Evolutionary conservation across 2,797 vertebrate genomes (phyloP).

Genomic region (Scleropages formosus): DNA sequence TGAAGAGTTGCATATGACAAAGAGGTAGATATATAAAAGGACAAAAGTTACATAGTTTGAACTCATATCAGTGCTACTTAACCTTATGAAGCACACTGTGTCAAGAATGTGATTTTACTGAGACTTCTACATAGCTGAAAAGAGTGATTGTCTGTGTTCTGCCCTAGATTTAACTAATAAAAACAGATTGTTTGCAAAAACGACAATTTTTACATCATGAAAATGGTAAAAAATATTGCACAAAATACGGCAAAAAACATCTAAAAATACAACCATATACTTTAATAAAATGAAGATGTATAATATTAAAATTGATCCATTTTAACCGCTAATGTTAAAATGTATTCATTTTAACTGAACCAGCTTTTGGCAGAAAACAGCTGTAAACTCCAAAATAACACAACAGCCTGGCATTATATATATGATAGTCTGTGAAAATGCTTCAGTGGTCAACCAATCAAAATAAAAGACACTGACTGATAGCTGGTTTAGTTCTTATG

Average conservation of each 20-base stretch:
- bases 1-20: neutral
- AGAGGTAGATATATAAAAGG: neutral
- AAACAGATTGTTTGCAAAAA: neutral
- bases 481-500: conserved; percentile 29
- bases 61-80: too few species aligned
- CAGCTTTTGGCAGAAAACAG: too few species aligned
- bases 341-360: too few species aligned
- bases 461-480: conserved; percentile 37
- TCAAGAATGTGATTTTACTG: too few species aligned
- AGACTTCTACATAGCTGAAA: too few species aligned
- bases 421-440: conserved; percentile 49
- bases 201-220: neutral
- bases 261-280: too few species aligned
- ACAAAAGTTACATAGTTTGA: neutral
- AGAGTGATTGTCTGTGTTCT: too few species aligned
- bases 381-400: too few species aligned
- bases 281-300: conserved; percentile 9
- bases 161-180: conserved; percentile 2
- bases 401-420: too few species aligned
- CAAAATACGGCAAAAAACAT: too few species aligned
- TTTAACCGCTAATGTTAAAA: too few species aligned
- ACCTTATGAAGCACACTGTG: too few species aligned
- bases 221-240: neutral
- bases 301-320: conserved; percentile 7
- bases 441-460: conserved; percentile 46